Conservation (phyloP, 2,888 invertebrate species). For the Leptopterna dolabrata region DNA sequence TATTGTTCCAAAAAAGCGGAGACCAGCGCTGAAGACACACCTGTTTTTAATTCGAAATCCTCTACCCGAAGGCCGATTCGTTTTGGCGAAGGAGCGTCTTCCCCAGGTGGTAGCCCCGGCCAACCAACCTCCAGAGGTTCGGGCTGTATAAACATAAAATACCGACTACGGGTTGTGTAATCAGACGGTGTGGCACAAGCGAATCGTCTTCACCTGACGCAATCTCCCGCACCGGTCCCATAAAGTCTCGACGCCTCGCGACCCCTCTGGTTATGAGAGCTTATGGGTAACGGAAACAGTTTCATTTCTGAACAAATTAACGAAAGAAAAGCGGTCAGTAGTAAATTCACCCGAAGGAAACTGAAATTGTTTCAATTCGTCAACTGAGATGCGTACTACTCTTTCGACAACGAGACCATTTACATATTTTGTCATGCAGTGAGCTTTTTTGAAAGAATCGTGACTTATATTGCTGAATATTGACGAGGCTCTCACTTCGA, state of each 20-base stretch:
- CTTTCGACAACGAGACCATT: too few species aligned
- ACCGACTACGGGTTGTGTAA: constrained; percentile 12
- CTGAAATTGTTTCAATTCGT: too few species aligned
- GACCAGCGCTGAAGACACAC: not conserved
- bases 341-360: too few species aligned
- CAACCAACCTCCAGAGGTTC: not conserved
- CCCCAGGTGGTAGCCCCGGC: not conserved
- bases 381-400: too few species aligned
- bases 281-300: not conserved
- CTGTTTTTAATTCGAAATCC: not conserved
- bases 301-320: too few species aligned
- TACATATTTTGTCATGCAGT: too few species aligned
- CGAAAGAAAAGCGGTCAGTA: too few species aligned
- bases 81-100: constrained; percentile 16
- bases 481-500: too few species aligned
- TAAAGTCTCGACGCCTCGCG: not conserved
- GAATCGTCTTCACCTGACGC: constrained; percentile 40
- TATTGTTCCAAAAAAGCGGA: constrained; percentile 4
- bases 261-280: not conserved
- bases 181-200: not conserved
- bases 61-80: constrained; percentile 15
- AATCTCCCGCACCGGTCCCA: not conserved
- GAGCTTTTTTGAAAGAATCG: too few species aligned
- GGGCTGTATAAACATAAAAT: not conserved
- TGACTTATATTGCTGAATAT: too few species aligned